A percentile compares a stretch with the other conserved stretches of the same genome.
Evolutionary conservation across 2,888 invertebrate species (phyloP).

Genomic region (Conomelus anceps): DNA sequence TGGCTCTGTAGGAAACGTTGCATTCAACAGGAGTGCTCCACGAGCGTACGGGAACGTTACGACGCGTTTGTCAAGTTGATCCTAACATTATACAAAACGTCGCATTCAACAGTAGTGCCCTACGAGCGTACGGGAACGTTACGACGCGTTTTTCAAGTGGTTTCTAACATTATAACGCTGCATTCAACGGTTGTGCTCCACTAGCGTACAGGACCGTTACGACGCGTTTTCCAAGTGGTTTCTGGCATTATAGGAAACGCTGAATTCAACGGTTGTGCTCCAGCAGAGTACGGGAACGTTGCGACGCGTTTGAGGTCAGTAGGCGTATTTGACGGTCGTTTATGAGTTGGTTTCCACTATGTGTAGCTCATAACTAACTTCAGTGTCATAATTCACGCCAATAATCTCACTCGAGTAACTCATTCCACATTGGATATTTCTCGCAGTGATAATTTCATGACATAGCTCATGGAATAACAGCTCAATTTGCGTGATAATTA

Average conservation of each 20-base stretch:
- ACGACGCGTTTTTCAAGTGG: neutral
- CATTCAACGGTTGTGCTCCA: neutral
- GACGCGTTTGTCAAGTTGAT: neutral
- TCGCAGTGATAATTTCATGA: no score
- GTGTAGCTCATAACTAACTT: neutral
- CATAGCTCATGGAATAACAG: no score
- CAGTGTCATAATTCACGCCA: neutral
- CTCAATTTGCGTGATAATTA: neutral
- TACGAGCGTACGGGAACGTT: neutral
- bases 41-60: neutral
- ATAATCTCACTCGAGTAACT: neutral
- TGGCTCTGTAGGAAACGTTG: no score
- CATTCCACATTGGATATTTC: neutral
- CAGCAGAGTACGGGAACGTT: neutral
- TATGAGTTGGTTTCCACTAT: no score
- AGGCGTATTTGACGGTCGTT: no score
- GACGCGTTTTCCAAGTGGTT: no score
- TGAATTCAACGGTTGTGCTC: neutral
- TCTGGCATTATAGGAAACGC: no score
- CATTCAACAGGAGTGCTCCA: neutral
- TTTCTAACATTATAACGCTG: no score
- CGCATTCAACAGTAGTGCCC: neutral
- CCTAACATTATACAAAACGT: no score
- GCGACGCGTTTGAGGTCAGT: neutral
- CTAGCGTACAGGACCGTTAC: neutral